Conservation (phyloP, 2,797 vertebrate species). For the Pangasius mekongensis region DNA sequence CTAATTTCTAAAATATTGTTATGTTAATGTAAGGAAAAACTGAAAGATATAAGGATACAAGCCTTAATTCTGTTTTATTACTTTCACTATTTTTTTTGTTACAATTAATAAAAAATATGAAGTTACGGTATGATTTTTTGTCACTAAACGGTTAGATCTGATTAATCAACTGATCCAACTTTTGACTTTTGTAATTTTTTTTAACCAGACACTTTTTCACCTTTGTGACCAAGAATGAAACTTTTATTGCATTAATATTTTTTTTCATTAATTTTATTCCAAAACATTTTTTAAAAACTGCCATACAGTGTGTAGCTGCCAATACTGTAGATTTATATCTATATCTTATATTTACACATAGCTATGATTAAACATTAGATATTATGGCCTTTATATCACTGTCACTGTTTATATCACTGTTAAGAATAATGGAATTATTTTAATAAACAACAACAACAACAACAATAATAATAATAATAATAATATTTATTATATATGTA, state of each 20-base stretch:
- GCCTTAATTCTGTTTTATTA: not conserved
- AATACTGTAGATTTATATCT: not conserved
- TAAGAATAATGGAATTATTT: not conserved
- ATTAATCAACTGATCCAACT: not conserved
- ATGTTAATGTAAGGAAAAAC: not conserved
- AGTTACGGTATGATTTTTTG: not conserved
- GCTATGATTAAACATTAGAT: not conserved
- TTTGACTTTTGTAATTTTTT: not conserved
- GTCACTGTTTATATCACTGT: too few relatives aligned
- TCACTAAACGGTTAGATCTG: not conserved
- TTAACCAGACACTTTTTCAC: not conserved
- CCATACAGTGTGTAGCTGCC: not conserved
- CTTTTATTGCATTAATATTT: not conserved
- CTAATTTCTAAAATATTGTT: not conserved
- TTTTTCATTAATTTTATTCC: not conserved
- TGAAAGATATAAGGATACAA: not conserved
- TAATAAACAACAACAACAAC: too few relatives aligned
- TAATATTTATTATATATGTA: too few relatives aligned
- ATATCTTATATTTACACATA: not conserved
- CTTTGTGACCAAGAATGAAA: not conserved
- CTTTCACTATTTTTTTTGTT: not conserved
- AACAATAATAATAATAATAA: too few relatives aligned
- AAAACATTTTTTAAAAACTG: not conserved
- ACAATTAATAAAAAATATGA: not conserved
- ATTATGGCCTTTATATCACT: not conserved